These are phyloP conservation scores for Meandrusa payeni DNA, from an alignment of 2,888 invertebrate species.

Conservation along the genomic window DNA sequence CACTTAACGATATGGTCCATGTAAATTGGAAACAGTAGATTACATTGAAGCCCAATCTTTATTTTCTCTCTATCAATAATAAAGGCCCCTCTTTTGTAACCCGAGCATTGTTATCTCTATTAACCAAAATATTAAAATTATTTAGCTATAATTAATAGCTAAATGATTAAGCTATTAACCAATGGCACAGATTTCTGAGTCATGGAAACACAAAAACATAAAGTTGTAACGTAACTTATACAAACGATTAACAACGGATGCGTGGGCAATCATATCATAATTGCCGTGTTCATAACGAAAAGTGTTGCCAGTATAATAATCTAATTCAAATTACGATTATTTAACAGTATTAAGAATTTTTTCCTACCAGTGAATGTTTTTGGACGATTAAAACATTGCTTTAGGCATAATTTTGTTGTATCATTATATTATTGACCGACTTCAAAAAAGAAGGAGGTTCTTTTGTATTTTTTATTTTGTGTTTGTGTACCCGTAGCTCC, in stretches of 20 bases:
- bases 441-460: too few species aligned
- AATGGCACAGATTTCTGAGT: background rate
- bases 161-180: conserved; percentile 12
- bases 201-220: conserved; percentile 33
- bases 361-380: background rate
- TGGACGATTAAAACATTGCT: background rate
- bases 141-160: background rate
- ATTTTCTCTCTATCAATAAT: too few species aligned
- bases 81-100: too few species aligned
- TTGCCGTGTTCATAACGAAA: conserved; percentile 41
- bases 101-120: too few species aligned
- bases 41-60: too few species aligned
- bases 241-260: conserved; percentile 24
- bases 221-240: conserved; percentile 28
- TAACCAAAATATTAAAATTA: too few species aligned
- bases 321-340: conserved; percentile 43
- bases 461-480: too few species aligned
- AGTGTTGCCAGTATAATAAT: conserved; percentile 43
- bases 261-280: conserved; percentile 41
- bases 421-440: too few species aligned
- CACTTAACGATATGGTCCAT: too few species aligned
- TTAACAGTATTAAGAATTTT: conserved; percentile 26
- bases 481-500: too few species aligned
- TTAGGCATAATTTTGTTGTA: background rate
- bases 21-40: too few species aligned